These are phyloP conservation scores for Pterocles orientalis DNA, from an alignment of 2,113 vertebrate species.

Conservation along the genomic window DNA sequence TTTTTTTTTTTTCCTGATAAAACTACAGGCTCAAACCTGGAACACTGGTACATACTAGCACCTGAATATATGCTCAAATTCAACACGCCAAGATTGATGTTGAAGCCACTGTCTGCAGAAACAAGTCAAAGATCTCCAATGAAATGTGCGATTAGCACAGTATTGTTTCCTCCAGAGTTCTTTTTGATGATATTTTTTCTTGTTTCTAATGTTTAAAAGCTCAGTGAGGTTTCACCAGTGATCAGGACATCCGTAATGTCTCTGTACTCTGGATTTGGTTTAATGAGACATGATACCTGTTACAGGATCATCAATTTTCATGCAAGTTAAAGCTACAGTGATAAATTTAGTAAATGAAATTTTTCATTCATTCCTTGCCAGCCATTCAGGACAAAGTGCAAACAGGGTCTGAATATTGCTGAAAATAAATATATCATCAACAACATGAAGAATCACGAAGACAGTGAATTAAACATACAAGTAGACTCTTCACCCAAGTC, in stretches of 20 bases:
- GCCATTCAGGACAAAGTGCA: background rate
- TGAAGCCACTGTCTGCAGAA: background rate
- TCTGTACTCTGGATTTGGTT: background rate
- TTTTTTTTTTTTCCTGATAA: background rate
- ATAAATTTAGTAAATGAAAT: background rate
- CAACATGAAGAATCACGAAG: background rate
- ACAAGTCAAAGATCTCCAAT: background rate
- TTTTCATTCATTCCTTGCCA: background rate
- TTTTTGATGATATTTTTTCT: background rate
- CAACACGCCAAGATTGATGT: background rate
- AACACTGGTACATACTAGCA: background rate
- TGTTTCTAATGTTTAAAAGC: background rate
- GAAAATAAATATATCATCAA: background rate
- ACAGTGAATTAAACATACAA: background rate
- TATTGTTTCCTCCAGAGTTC: background rate
- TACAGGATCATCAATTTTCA: background rate
- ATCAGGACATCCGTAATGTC: background rate
- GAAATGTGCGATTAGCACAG: background rate
- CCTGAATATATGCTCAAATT: background rate
- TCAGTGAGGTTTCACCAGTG: background rate
- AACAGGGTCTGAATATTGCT: background rate
- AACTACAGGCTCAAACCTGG: background rate
- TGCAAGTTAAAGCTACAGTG: background rate
- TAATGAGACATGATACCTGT: background rate
- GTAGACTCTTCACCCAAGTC: background rate